Percentiles rank a stretch among this genome's conserved stretches.
These are phyloP conservation scores for Zygothrica quintamaculata DNA, from an alignment of 2,888 invertebrate genomes.

Conservation along the genomic window DNA sequence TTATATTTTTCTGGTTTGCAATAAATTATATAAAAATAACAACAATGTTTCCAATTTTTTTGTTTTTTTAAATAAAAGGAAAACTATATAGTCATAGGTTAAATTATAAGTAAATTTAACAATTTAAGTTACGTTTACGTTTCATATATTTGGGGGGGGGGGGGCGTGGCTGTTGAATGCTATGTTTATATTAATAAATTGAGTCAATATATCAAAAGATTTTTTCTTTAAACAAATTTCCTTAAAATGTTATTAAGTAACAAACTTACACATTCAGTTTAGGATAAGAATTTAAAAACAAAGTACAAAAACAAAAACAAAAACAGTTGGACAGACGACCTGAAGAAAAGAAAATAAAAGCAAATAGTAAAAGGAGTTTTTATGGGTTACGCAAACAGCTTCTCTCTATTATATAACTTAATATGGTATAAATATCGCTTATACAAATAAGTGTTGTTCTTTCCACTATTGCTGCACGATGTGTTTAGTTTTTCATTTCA, in stretches of 20 bases:
- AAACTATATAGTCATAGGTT: slow-evolving; percentile 55
- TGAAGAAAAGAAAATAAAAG: neutral
- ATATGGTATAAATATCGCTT: slow-evolving; percentile 63
- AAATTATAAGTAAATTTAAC: slow-evolving; percentile 71
- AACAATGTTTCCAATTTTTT: slow-evolving; percentile 50
- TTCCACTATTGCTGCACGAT: slow-evolving; percentile 59
- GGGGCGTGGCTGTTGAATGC: slow-evolving; percentile 49
- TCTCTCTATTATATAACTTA: slow-evolving; percentile 48
- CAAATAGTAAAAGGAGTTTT: no score
- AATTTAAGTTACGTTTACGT: no score
- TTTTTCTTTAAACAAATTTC: slow-evolving; percentile 40
- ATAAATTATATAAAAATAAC: slow-evolving; percentile 75
- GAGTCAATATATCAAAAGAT: slow-evolving; percentile 42
- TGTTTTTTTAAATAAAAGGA: slow-evolving; percentile 52
- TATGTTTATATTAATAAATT: slow-evolving; percentile 35
- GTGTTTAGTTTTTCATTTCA: slow-evolving; percentile 28
- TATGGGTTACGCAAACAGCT: slow-evolving; percentile 32
- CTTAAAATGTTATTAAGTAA: slow-evolving; percentile 64
- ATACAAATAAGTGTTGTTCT: slow-evolving; percentile 63
- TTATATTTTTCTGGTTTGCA: slow-evolving; percentile 71
- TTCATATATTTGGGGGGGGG: slow-evolving; percentile 47
- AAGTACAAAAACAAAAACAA: neutral
- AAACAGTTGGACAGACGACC: neutral
- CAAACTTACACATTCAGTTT: slow-evolving; percentile 35
- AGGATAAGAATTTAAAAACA: no score